Percentiles rank a stretch among this genome's conserved stretches.
Evolutionary conservation across 2,888 invertebrate genomes (phyloP).

Genomic region (Archips xylosteana): DNA sequence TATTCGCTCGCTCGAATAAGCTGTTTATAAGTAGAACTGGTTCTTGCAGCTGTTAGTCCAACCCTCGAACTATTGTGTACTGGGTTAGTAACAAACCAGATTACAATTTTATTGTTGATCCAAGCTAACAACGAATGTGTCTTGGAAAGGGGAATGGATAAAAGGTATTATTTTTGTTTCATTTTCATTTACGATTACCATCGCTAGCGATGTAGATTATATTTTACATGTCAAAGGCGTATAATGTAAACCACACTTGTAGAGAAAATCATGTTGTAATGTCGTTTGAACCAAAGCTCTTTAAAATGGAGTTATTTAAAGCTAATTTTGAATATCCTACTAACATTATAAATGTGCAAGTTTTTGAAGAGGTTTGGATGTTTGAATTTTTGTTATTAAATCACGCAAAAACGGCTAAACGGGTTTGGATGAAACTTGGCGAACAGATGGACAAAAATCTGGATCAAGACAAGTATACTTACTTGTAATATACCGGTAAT

Average conservation of each 20-base stretch:
- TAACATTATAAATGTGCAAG: too few species aligned
- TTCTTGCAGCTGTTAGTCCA: conserved; percentile 35
- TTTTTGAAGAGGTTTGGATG: too few species aligned
- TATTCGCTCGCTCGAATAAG: background rate
- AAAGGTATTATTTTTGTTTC: conserved; percentile 22
- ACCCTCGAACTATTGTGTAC: conserved; percentile 28
- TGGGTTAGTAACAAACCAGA: conserved; percentile 30
- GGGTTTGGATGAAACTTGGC: too few species aligned
- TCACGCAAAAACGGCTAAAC: too few species aligned
- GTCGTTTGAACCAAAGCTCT: too few species aligned
- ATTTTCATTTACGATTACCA: background rate
- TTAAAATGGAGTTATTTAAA: too few species aligned
- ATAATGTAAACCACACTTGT: background rate
- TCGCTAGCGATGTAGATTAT: background rate
- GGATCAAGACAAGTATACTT: too few species aligned
- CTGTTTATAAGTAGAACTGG: conserved; percentile 16
- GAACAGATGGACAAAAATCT: too few species aligned
- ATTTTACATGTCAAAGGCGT: conserved; percentile 2
- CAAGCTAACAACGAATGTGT: conserved; percentile 17
- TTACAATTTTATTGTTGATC: conserved; percentile 21
- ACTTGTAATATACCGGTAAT: too few species aligned
- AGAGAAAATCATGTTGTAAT: background rate
- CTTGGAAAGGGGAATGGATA: conserved; percentile 1
- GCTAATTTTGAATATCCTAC: too few species aligned
- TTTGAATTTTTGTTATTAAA: too few species aligned